Evolutionary conservation across 2,797 vertebrate species (phyloP), one percentile per base, ranked within the genome.

Genomic region (Pseudochirops corinnae): DNA sequence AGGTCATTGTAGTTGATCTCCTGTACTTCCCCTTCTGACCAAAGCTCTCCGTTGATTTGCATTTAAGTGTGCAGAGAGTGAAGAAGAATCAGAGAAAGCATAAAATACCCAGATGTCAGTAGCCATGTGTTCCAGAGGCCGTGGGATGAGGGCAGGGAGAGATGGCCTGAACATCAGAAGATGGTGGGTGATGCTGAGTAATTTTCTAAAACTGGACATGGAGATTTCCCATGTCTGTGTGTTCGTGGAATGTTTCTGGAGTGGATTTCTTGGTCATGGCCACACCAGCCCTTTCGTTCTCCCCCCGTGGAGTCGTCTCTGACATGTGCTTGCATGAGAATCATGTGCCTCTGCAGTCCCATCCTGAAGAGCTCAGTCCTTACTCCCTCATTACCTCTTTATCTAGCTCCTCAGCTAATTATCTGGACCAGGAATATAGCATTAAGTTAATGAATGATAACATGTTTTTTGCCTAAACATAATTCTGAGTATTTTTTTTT

Each of bases 201-300:
- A 82, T 24, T 82, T 82, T 6, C 26, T 16, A 91, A 56, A 74
- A 10, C 33, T 5, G 92, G 39, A 57, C 58, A 55, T 87, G 28
- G 11, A 50, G 16, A 31, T 11, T 52, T 52, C 92, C 33, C 18
- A 24, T 46, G 1, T 82, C 3, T 1, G 2, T 29, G 0, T 0
- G 0, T n/a, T 82, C 10, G 18, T 31, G 1, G 53, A 0, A 46
- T 92, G 67, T 29, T 90, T 55, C 31, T 90, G 91, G 90, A 53
- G 11, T 3, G 18, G 91, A 11, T 1, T 46, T 3, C 6, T 2
- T 52, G 39, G 50, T 24, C 0, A 1, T 2, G 10, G 90, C 0
- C 0, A 16, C 3, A 29, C 9, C 53, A 60, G n/a, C 18, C 18
- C n/a, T 24, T 93, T 12, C 31, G 21, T 53, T 93, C 21, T 60